phyloP scores from a whole-genome alignment of 2,888 invertebrate species.

The Lycocerus yunnanus region DNA sequence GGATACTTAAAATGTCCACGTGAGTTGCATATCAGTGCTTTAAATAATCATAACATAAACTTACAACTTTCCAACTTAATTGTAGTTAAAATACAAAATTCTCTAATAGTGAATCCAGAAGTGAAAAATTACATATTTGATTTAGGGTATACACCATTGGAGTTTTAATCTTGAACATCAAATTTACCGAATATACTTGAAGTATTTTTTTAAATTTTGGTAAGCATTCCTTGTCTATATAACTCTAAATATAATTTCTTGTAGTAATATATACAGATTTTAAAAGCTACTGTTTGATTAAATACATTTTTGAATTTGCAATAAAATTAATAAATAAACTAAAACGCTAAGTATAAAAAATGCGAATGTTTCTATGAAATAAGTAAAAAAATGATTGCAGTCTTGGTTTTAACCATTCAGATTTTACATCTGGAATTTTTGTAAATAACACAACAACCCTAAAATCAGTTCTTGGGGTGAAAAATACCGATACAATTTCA shows the following conservation, averaged over 20 bases:
- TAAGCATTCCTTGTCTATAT: neutral
- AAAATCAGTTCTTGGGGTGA: neutral
- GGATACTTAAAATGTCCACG: neutral
- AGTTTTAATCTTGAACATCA: neutral
- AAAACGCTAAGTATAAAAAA: neutral
- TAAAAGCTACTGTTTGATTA: neutral
- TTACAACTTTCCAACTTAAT: neutral
- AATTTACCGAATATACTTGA: neutral
- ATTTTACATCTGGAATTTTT: neutral
- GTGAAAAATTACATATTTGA: neutral
- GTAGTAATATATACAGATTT: neutral
- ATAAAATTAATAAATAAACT: neutral
- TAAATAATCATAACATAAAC: neutral
- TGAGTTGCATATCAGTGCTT: neutral
- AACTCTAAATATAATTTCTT: neutral
- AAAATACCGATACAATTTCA: neutral
- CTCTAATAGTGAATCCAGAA: neutral
- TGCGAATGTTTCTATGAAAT: neutral
- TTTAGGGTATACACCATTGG: neutral
- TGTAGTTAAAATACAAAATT: neutral
- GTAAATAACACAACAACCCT: neutral
- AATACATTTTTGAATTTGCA: neutral
- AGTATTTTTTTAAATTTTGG: neutral
- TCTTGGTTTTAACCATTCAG: neutral
- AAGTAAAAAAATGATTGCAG: neutral